These are phyloP conservation scores for Deroplatys truncata DNA, from an alignment of 2,888 invertebrate genomes.

Conservation along the genomic window DNA sequence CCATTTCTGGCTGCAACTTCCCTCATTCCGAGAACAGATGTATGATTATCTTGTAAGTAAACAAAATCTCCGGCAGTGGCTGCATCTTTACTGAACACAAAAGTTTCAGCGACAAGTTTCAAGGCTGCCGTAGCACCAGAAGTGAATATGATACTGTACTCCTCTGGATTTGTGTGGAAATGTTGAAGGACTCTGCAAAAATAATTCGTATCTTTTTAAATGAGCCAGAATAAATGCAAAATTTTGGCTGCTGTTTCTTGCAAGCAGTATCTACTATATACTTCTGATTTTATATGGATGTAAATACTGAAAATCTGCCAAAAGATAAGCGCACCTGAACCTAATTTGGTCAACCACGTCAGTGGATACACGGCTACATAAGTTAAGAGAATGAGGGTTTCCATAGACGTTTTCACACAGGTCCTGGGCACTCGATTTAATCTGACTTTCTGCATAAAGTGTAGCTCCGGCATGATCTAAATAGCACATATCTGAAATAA, in stretches of 20 bases:
- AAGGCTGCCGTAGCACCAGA: constrained; percentile 86
- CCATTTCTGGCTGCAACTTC: constrained; percentile 61
- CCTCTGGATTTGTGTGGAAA: constrained; percentile 74
- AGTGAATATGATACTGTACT: constrained; percentile 90
- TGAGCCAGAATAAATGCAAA: not conserved
- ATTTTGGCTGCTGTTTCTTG: not conserved
- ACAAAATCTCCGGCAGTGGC: constrained; percentile 58
- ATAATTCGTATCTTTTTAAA: constrained; percentile 6
- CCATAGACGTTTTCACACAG: constrained; percentile 71
- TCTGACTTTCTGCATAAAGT: constrained; percentile 72
- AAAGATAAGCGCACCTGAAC: constrained; percentile 15
- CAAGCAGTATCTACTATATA: not conserved
- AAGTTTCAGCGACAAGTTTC: constrained; percentile 78
- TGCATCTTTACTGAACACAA: constrained; percentile 48
- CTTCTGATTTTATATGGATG: not conserved
- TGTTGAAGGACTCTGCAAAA: constrained; percentile 68
- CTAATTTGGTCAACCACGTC: constrained; percentile 82
- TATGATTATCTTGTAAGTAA: constrained; percentile 88
- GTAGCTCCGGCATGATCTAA: constrained; percentile 88
- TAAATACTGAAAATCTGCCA: not conserved
- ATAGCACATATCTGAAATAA: constrained; percentile 63
- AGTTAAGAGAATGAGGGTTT: constrained; percentile 80
- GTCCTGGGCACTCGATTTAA: constrained; percentile 60
- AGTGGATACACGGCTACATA: constrained; percentile 72
- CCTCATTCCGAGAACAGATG: constrained; percentile 91